Base-by-base conservation (phyloP, 1,140 invertebrate genomes). In the Tenebrio molitor region DNA sequence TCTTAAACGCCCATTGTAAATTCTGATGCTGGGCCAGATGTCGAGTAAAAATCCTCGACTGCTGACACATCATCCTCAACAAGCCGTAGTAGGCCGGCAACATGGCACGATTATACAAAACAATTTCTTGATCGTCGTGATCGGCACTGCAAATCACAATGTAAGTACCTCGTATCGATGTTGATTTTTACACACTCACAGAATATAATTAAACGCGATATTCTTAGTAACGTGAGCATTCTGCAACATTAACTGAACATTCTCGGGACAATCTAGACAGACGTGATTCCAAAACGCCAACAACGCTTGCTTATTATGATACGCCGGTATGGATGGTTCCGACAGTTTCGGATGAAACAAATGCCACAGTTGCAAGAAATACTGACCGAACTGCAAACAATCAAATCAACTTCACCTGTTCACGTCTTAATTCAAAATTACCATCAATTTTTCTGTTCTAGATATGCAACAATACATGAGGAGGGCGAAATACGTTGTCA, bases 121-220 rank as follows among this genome's bases (percentile, higher is more conserved):
- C 92, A 53, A 97, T 95, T 81, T 97, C 95, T 78, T 96, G 94
- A 83, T 98, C 96, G 77, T 97, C 95, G 81, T 97, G 95, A 85
- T 98, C 96, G 69, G 95, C 95, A 77, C 92, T 93, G 73, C 14
- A 80, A 83, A 73, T n/a, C n/a, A n/a, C n/a, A 74, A 71, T 39
- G 23, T 10, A 66, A 68, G 2, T 0, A 50, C 2, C 4, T 46
- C 14, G 2, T 50, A 39, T 5, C 29, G 1, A 34, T 12, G 1
- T 23, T 66, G 0, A 0, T 8, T 12, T 21, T 63, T 34, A 63
- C 25, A 21, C 29, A 89, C 93, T 91, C 87, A 97, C 94, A 97
- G 84, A 83, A 98, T 97, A 83, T 98, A 98, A 84, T 97, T 98
- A 87, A 97, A 97, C 76, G 95, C 95, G 83, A 98, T 96, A 81